Conservation (phyloP, 1,140 invertebrate genomes). For the Micrasema minimum region DNA sequence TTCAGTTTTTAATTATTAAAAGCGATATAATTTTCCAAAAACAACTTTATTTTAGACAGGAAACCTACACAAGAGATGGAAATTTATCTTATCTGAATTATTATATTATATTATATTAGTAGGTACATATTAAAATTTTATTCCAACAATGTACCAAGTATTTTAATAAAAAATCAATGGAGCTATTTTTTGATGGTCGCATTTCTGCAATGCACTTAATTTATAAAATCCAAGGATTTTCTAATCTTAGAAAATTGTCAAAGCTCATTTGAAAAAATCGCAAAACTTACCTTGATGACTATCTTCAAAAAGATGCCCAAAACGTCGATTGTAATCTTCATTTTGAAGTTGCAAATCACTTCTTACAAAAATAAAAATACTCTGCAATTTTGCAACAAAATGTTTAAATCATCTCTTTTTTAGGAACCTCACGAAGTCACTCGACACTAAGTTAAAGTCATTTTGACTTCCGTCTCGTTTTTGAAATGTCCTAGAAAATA, state of each 20-base stretch:
- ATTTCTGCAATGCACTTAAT: too few species aligned
- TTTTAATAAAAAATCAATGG: too few species aligned
- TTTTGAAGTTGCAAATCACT: slow-evolving; percentile 53
- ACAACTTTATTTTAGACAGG: too few species aligned
- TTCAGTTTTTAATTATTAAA: too few species aligned
- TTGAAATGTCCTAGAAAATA: slow-evolving; percentile 26
- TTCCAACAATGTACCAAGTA: too few species aligned
- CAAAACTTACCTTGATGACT: slow-evolving; percentile 61
- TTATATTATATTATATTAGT: too few species aligned
- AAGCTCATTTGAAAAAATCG: background rate
- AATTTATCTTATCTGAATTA: too few species aligned
- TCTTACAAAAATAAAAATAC: slow-evolving; percentile 16
- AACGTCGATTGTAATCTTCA: slow-evolving; percentile 66
- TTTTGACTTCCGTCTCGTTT: slow-evolving; percentile 30
- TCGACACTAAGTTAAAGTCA: slow-evolving; percentile 5
- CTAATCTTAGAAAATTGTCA: slow-evolving; percentile 7
- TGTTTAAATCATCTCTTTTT: slow-evolving; percentile 15
- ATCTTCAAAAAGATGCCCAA: slow-evolving; percentile 66
- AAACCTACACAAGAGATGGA: too few species aligned
- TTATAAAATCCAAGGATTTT: slow-evolving; percentile 8
- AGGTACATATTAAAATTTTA: too few species aligned
- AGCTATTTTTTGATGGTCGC: too few species aligned
- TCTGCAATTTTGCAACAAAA: slow-evolving; percentile 2
- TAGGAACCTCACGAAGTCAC: slow-evolving; percentile 1
- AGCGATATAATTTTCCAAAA: too few species aligned